These are phyloP conservation scores for Battus philenor DNA, from an alignment of 1,140 invertebrate genomes.

Conservation along the genomic window DNA sequence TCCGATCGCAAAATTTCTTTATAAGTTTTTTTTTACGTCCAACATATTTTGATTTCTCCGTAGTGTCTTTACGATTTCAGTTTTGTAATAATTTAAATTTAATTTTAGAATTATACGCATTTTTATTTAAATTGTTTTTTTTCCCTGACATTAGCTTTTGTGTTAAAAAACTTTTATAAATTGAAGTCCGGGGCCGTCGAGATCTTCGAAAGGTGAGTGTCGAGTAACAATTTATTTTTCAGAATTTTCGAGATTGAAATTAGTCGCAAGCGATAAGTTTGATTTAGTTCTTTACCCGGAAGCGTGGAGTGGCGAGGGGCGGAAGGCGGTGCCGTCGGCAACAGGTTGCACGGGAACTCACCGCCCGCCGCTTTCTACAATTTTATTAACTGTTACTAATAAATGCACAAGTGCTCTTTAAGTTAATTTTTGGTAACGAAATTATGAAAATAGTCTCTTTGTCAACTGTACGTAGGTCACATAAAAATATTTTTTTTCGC, in stretches of 20 bases:
- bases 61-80: constrained; percentile 28
- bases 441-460: constrained; percentile 44
- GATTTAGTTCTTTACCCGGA: constrained; percentile 23
- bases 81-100: constrained; percentile 47
- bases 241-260: constrained; percentile 21
- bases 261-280: background rate
- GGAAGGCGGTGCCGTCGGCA: constrained; percentile 71
- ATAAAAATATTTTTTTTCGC: constrained; percentile 26
- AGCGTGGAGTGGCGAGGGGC: constrained; percentile 50
- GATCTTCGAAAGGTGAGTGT: constrained; percentile 26
- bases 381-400: constrained; percentile 61
- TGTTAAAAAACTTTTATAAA: no score
- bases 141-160: background rate
- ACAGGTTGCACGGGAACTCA: constrained; percentile 58
- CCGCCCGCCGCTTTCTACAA: constrained; percentile 43
- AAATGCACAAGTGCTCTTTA: constrained; percentile 35
- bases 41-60: constrained; percentile 35
- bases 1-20: constrained; percentile 30
- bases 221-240: constrained; percentile 22
- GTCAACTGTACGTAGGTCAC: constrained; percentile 23
- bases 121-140: constrained; percentile 1
- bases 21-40: constrained; percentile 45
- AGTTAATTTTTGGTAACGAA: constrained; percentile 41
- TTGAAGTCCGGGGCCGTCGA: no score
- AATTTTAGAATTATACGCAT: constrained; percentile 24